phyloP scores from a whole-genome alignment of 2,888 invertebrate genomes.

The Pseudanteris insignis region DNA sequence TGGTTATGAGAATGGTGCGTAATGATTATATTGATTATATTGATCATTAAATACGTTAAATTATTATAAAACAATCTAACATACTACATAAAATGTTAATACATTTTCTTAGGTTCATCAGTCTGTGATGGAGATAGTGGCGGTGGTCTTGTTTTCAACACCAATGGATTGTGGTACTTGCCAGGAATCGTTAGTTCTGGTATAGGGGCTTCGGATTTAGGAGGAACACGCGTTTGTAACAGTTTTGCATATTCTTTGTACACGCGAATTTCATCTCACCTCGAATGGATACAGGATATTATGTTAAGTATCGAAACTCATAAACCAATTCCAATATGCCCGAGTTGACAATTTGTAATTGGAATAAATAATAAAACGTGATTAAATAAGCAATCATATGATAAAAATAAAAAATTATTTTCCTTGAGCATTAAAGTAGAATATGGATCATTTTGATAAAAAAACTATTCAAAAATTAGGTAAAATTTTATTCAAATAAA shows the following conservation, averaged over 20 bases:
- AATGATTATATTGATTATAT: not conserved
- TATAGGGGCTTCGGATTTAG: constrained; percentile 48
- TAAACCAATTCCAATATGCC: constrained; percentile 45
- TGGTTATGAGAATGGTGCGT: constrained; percentile 63
- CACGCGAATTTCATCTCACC: constrained; percentile 58
- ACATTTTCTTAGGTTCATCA: constrained; percentile 59
- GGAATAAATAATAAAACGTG: too few species aligned
- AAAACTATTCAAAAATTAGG: too few species aligned
- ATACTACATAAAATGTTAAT: not conserved
- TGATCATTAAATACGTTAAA: not conserved
- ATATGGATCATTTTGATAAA: too few species aligned
- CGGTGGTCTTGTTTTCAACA: constrained; percentile 65
- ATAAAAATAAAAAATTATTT: too few species aligned
- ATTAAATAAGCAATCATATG: too few species aligned
- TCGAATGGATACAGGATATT: constrained; percentile 59
- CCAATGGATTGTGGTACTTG: constrained; percentile 61
- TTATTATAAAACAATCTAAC: constrained; percentile 6
- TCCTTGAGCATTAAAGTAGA: too few species aligned
- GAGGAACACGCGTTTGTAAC: constrained; percentile 54
- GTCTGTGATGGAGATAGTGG: constrained; percentile 68
- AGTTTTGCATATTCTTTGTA: constrained; percentile 60
- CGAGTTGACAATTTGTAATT: constrained; percentile 6
- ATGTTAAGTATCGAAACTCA: constrained; percentile 48
- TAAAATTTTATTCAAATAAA: too few species aligned
- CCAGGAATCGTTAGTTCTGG: constrained; percentile 67